Conservation (phyloP, 2,113 vertebrate genomes). For the Podarcis cretensis region DNA sequence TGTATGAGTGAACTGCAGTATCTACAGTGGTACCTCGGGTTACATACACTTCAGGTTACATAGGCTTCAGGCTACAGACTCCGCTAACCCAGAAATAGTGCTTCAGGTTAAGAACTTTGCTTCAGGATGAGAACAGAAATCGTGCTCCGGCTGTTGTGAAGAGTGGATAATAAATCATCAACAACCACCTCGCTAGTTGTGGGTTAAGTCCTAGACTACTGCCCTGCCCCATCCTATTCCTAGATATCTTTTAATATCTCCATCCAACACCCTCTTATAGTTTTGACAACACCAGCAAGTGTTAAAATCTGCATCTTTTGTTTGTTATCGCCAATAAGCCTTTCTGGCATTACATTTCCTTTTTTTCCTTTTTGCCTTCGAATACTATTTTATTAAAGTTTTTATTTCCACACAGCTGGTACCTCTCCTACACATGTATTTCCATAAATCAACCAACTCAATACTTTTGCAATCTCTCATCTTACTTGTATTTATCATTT, state of each 20-base stretch:
- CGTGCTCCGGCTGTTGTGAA: no score
- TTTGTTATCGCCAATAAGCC: background rate
- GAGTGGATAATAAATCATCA: no score
- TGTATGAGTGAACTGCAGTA: conserved; percentile 9
- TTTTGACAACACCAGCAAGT: background rate
- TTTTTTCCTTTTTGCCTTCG: background rate
- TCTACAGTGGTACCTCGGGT: background rate
- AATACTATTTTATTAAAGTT: background rate
- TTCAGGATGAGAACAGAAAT: no score
- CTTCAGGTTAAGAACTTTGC: no score
- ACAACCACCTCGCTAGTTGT: background rate
- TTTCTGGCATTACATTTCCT: background rate
- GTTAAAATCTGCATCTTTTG: background rate
- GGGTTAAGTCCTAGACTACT: background rate
- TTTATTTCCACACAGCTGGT: background rate
- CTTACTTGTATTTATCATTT: conserved; percentile 2
- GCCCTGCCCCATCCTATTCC: background rate
- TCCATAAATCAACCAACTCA: background rate
- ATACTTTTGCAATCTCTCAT: background rate
- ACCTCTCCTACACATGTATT: background rate
- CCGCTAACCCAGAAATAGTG: no score
- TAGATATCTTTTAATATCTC: background rate
- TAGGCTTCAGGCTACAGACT: no score
- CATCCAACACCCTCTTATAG: background rate
- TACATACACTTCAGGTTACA: no score